Base-by-base conservation (phyloP, 2,113 vertebrate species). In the Melanotaenia duboulayi region DNA sequence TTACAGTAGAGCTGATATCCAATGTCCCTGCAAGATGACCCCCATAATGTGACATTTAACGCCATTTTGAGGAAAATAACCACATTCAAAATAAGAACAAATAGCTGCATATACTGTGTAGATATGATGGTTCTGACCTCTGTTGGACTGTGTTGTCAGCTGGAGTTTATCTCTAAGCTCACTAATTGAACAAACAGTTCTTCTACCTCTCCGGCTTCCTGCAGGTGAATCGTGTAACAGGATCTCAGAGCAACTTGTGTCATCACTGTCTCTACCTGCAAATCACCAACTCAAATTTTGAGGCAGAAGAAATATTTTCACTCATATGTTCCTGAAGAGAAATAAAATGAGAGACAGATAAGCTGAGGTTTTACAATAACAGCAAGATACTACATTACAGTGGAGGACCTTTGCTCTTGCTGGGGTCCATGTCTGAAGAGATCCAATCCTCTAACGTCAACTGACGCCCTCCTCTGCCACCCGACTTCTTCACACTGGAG, bases 371-470 rank as follows among this genome's bases (percentile, higher is more conserved):
- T 35, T 35, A 22, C 1, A 57, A 14, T 14, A 12, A 48, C 19
- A 35, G 16, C 1, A 9, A 7, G n/a, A 9, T 11, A 2, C 14
- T 5, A 24, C 11, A 22, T n/a, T 14, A 13, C 32, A 13, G 25
- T 46, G 35, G 17, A 32, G 14, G 63, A 94, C 92, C 89, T 91
- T 86, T 91, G 51, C 42, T 90, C 24, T 68, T 89, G 55, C 85
- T 90, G 58, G 58, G 85, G 37, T 93, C 89, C 73, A 91, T 81
- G 78, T 93, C 90, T 80, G 90, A 87, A n/a, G 92, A 91, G 66
- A 91, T 93, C 92, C 93, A 92, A 85, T 94, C 91, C 0, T 93
- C 88, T 58, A 73, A 66, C 56, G 23, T 90, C 51, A 67, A 20
- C 70, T 65, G 67, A 74, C 71, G n/a, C n/a, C n/a, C n/a, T n/a